Percentiles rank a stretch among this genome's conserved stretches.
These are phyloP conservation scores for Eustalomyia histrio DNA, from an alignment of 2,888 invertebrate species.

Conservation along the genomic window DNA sequence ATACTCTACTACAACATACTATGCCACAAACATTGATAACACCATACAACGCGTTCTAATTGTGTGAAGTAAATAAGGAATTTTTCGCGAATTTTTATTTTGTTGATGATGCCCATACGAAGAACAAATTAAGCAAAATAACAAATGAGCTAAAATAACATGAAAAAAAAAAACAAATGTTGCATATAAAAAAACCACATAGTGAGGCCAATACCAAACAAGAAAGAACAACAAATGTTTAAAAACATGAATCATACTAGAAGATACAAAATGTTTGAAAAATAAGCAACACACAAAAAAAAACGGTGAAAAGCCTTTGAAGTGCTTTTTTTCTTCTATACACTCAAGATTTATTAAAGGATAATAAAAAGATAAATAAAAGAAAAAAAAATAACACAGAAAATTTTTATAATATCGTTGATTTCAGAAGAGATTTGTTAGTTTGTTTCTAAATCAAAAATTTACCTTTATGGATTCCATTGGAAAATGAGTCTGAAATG, in stretches of 20 bases:
- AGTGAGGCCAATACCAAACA: conserved; percentile 40
- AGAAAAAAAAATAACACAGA: conserved; percentile 18
- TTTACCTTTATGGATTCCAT: no score
- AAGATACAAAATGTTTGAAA: conserved; percentile 36
- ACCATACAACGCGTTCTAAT: conserved; percentile 53
- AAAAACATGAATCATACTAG: conserved; percentile 45
- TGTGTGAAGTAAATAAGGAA: conserved; percentile 57
- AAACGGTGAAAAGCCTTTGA: conserved; percentile 50
- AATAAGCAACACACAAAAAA: not conserved
- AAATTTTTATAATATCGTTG: conserved; percentile 2
- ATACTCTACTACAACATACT: not conserved
- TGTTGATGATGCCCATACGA: conserved; percentile 20
- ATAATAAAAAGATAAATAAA: conserved; percentile 28
- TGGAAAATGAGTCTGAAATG: no score
- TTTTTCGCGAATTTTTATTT: conserved; percentile 4
- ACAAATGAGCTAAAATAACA: conserved; percentile 30
- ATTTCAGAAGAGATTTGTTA: not conserved
- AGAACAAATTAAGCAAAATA: conserved; percentile 46
- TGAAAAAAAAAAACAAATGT: conserved; percentile 3
- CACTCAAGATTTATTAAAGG: conserved; percentile 37
- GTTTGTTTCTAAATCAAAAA: no score
- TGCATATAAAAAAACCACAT: conserved; percentile 27
- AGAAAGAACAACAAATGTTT: conserved; percentile 9
- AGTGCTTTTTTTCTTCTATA: conserved; percentile 12
- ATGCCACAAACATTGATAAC: not conserved